Evolutionary conservation across 2,113 vertebrate species (phyloP), one percentile per base, ranked within the genome.

Genomic region (Andinoacara biseriatus): DNA sequence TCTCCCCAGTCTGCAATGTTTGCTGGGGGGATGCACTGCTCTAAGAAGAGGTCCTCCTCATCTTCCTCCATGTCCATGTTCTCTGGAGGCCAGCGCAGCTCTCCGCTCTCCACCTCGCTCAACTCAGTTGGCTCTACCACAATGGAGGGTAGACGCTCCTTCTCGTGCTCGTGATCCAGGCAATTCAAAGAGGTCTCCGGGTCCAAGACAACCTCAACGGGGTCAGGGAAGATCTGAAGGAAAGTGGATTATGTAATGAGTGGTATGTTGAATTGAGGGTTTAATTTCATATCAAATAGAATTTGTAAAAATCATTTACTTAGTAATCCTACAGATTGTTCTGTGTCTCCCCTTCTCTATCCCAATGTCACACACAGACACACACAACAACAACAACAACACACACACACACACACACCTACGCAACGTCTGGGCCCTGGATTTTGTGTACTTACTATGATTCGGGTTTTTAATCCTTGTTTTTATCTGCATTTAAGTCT

Each of bases 41-140:
- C 95, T 83, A 96, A 77, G 88, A 96, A 96, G 72, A 96, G 92
- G 90, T 96, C 95, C 67, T 96, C 95, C 49, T 95, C 96, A 2
- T 95, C 96, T 1, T 96, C 95, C 29, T 95, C 94, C 62, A 90
- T 88, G 85, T 95, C 93, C 31, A 91, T 87, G 69, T 90, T 93
- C 58, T 96, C 94, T 0, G 96, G 96, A 15, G 96, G 96, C 96
- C 96, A 96, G 49, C 96, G 95, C 49, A 96, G 91, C 92, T 96
- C 96, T 0, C 96, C 96, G 2, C 96, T 97, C 92, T 97, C 96
- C 85, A 96, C 96, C 83, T 96, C 96, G 22, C 92, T 96, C 77
- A 96, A 29, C 31, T 96, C 96, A 0, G 95, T 96, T 49, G 95
- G 96, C 6, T 97, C 96, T 86, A 97, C 96, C 26, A 97, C 95